Base-by-base conservation (phyloP, 1,140 invertebrate species). In the Neuroterus valhalla region DNA sequence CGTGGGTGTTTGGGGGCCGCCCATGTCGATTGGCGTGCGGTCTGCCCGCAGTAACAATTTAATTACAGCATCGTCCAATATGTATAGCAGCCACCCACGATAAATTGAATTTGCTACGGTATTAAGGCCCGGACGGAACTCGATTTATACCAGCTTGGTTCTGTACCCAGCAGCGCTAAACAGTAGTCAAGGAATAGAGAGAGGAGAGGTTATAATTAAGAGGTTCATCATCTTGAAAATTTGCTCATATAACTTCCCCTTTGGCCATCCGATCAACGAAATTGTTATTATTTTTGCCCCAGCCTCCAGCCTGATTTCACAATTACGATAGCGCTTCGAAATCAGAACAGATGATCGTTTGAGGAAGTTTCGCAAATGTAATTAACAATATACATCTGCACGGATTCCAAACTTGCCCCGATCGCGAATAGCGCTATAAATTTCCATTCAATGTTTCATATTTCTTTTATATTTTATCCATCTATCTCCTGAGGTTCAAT, bases 61-160 rank as follows among this genome's bases (percentile, higher is more conserved):
- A 90, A 90, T 90, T 89, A 90, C 86, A 89, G 84, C 81, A 83
- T 79, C 82, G 78, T 74, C 78, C 78, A 82, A 89, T 89, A 89
- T 87, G 86, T 89, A 88, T 87, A 89, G 82, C 88, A 88, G 85
- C 88, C 88, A 90, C 88, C 89, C 88, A 89, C 87, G 87, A 86
- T 88, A 90, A 90, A 90, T 89, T 90, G 85, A 89, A 89, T 90
- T 89, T 85, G 86, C 88, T 84, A 89, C 87, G 89, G 88, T 86
- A 89, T 89, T 89, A 89, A 89, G 82, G 78, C 72, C 79, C 81
- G 78, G 84, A 84, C 84, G 78, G 78, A 72, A 79, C 81, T 84
- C 83, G 84, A 90, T 90, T 89, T 89, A 89, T 89, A 79, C 74
- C 70, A 82, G 76, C 75, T 68, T 71, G 42, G 48, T 68, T 74